Base-by-base conservation (phyloP, 2,797 vertebrate species). In the Bradypus variegatus region DNA sequence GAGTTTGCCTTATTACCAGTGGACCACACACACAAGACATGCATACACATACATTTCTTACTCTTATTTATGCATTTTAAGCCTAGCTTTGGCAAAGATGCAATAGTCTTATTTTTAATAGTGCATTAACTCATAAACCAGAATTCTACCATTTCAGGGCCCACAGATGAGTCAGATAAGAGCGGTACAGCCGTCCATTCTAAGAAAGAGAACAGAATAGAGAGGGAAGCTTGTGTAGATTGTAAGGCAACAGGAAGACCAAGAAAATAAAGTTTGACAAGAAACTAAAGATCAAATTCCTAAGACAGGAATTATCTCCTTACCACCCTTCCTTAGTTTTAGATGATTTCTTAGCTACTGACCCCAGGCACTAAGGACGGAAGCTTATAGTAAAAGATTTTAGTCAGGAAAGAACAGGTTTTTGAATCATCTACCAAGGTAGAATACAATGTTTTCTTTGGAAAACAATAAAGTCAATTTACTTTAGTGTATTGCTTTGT, bases 31-130 rank as follows among this genome's bases (percentile, higher is more conserved):
- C 41, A 62, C 11, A 2, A 38, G 58, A 62, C 18, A 27, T n/a
- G 38, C 1, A 33, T 15, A 31, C 9, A 21, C 4, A 15, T 4
- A 36, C 27, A 38, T 2, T n/a, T 4, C 33, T 29, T 1, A 29
- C 16, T 16, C 7, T 13, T 41, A 33, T 5, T 25, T n/a, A 14
- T 19, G 3, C 1, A 31, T 29, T 65, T 16, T 41, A n/a, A 73
- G 16, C 18, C 6, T 27, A 38, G 3, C 27, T 48, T 15, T 48
- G 13, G 11, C 31, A 31, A 82, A 72, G 76, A 62, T 50, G 12
- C 2, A 4, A 9, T n/a, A 5, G 31, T 23, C 23, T 25, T 25
- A 62, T 60, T 70, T 92, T 89, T 50, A 82, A 72, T 62, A 8
- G 31, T 16, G 3, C 23, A 11, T 3, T 50, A 33, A 9, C 41